A percentile compares a stretch with the other conserved stretches of the same genome.
phyloP scores from a whole-genome alignment of 1,140 invertebrate species.

The Heliconius nattereri region DNA sequence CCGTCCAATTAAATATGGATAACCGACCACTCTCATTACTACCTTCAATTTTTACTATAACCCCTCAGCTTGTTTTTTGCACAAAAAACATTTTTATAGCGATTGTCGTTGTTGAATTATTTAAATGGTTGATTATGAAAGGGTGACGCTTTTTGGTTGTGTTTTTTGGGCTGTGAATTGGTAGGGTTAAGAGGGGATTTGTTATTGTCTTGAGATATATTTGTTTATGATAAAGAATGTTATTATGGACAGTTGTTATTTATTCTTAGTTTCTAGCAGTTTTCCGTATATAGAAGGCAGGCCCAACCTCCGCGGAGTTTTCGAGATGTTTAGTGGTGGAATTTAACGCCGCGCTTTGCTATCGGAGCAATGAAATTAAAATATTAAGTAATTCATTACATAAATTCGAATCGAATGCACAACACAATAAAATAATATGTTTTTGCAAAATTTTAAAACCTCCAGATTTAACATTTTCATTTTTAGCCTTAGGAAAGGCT shows the following conservation, averaged over 20 bases:
- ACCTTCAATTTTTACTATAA: constrained; percentile 59
- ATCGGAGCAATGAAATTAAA: no score
- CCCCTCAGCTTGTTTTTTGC: constrained; percentile 47
- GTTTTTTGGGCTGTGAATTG: background rate
- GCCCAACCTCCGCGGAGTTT: no score
- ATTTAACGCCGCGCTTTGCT: no score
- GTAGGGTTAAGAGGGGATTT: background rate
- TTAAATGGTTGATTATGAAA: constrained; percentile 39
- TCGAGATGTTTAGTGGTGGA: no score
- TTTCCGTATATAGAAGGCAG: background rate
- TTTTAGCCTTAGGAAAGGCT: no score
- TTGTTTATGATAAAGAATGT: background rate
- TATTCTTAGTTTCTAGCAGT: background rate
- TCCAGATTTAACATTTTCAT: no score
- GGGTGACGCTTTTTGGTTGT: constrained; percentile 18
- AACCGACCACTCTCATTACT: constrained; percentile 69
- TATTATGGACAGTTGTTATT: background rate
- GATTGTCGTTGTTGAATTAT: constrained; percentile 57
- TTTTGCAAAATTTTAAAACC: no score
- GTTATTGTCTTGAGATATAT: background rate
- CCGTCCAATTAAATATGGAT: constrained; percentile 78
- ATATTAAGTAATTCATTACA: no score
- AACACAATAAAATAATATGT: no score
- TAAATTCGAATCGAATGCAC: no score
- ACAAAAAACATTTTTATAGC: constrained; percentile 46